Evolutionary conservation across 2,888 invertebrate species (phyloP).

Genomic region (Penaeus monodon): DNA sequence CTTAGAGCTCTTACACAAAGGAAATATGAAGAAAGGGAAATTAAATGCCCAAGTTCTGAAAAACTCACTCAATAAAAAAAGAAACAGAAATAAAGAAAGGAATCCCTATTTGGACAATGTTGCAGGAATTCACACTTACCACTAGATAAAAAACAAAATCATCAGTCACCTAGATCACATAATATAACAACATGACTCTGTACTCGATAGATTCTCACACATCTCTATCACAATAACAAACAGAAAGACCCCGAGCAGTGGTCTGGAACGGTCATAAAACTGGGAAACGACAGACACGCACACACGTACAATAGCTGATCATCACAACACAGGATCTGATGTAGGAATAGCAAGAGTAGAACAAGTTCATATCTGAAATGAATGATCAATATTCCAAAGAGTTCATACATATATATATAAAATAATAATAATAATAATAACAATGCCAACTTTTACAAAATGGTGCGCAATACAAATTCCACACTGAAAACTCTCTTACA

Average conservation of each 20-base stretch:
- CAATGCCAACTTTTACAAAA: too few species aligned
- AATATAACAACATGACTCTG: constrained; percentile 43
- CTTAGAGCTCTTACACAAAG: too few species aligned
- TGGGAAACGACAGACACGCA: constrained; percentile 48
- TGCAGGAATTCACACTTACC: constrained; percentile 28
- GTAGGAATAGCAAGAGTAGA: constrained; percentile 50
- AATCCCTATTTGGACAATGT: constrained; percentile 25
- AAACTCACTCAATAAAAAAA: too few species aligned
- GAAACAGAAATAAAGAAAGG: background rate
- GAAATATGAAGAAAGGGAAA: too few species aligned
- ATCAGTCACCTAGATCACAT: constrained; percentile 36
- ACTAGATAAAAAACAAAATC: constrained; percentile 26
- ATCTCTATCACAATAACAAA: constrained; percentile 49
- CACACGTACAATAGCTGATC: constrained; percentile 49
- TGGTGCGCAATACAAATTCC: too few species aligned
- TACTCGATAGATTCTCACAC: constrained; percentile 30
- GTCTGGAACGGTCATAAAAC: constrained; percentile 54
- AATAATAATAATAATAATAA: too few species aligned
- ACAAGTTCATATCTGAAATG: constrained; percentile 4
- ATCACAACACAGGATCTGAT: constrained; percentile 48
- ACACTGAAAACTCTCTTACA: too few species aligned
- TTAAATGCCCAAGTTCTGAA: too few species aligned
- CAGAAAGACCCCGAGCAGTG: constrained; percentile 52
- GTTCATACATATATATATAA: too few species aligned
- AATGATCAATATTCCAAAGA: too few species aligned